These are phyloP conservation scores for Ptilodon capucinus DNA, from an alignment of 2,888 invertebrate genomes.

Conservation along the genomic window DNA sequence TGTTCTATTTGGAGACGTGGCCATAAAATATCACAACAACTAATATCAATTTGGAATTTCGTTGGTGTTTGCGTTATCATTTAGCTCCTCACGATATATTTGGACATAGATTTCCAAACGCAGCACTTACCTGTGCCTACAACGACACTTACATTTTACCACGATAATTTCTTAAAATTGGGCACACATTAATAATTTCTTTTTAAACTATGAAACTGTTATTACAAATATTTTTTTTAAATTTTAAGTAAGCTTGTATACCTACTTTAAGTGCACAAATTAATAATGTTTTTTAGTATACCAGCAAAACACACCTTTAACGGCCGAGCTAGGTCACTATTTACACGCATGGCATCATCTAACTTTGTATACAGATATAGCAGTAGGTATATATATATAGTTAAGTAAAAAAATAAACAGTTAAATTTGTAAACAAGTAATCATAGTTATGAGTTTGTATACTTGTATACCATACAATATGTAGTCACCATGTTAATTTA, in stretches of 20 bases:
- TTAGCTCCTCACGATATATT: slow-evolving; percentile 2
- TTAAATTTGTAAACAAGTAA: no score
- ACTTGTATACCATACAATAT: no score
- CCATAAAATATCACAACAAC: slow-evolving; percentile 11
- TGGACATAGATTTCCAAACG: slow-evolving; percentile 7
- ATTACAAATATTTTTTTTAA: no score
- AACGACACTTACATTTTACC: background rate
- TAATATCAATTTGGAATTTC: slow-evolving; percentile 3
- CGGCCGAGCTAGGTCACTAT: slow-evolving; percentile 29
- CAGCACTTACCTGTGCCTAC: background rate
- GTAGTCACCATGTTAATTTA: no score
- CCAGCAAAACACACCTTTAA: slow-evolving; percentile 13
- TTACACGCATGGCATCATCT: slow-evolving; percentile 29
- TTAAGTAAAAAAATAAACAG: no score
- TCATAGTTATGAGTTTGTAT: no score
- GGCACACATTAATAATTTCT: no score
- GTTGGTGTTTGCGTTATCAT: slow-evolving; percentile 6
- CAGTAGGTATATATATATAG: no score
- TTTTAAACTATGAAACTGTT: no score
- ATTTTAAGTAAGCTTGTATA: no score
- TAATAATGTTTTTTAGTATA: slow-evolving; percentile 27
- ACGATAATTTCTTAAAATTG: no score
- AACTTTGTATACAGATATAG: background rate
- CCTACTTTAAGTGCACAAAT: slow-evolving; percentile 14
- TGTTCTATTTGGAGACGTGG: slow-evolving; percentile 12